These are phyloP conservation scores for Nerophis ophidion DNA, from an alignment of 2,113 vertebrate species.

Conservation along the genomic window DNA sequence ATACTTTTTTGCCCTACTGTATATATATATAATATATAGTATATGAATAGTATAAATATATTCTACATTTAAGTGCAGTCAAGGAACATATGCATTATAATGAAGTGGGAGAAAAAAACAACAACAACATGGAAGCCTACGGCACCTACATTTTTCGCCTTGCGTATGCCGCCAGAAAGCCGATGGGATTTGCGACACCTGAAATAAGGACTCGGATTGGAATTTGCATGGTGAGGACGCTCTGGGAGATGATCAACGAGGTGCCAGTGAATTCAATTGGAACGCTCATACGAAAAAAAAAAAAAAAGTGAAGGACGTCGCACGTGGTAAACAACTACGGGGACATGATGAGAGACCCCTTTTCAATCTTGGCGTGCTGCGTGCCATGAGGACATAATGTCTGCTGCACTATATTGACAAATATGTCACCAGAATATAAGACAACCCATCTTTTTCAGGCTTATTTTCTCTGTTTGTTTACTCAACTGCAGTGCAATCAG, in stretches of 20 bases:
- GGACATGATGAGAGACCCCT: conserved; percentile 1
- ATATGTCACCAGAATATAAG: no score
- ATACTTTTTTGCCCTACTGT: no score
- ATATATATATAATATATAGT: no score
- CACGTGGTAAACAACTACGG: conserved; percentile 1
- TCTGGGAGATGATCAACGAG: conserved; percentile 11
- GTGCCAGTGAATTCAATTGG: conserved; percentile 11
- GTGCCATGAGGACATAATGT: background rate
- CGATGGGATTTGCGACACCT: conserved; percentile 18
- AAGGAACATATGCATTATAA: no score
- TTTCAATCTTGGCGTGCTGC: conserved; percentile 2
- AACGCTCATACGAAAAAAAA: conserved; percentile 7
- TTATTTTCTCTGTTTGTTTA: no score
- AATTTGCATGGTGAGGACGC: conserved; percentile 9
- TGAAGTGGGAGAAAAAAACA: conserved; percentile 5
- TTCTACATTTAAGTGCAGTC: no score
- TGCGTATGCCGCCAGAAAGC: conserved; percentile 6
- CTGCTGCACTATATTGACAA: no score
- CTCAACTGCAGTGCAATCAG: no score
- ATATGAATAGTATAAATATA: no score
- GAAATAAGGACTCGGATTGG: conserved; percentile 19
- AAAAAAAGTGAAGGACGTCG: conserved; percentile 16
- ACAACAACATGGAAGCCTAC: conserved; percentile 1
- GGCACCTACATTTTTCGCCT: conserved; percentile 6
- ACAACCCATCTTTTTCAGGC: no score